These are phyloP conservation scores for Myiozetetes cayanensis DNA, from an alignment of 2,113 vertebrate genomes.

Conservation along the genomic window DNA sequence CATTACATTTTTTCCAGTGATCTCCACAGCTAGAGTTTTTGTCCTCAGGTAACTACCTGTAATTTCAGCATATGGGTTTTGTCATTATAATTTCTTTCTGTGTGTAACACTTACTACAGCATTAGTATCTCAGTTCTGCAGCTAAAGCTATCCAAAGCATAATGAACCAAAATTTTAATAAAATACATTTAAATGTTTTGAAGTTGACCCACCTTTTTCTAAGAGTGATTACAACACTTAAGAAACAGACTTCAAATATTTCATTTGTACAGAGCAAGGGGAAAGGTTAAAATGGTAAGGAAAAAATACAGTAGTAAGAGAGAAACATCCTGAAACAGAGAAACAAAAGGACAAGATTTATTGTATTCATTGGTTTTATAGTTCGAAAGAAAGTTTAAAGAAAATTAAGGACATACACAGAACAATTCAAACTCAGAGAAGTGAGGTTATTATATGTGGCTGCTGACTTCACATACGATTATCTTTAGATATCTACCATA, in stretches of 20 bases:
- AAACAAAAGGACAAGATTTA: neutral
- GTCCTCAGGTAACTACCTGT: neutral
- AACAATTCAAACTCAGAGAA: neutral
- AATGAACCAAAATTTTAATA: neutral
- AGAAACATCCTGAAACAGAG: neutral
- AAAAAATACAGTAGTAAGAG: neutral
- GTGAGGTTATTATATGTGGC: neutral
- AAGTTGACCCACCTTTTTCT: neutral
- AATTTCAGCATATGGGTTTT: neutral
- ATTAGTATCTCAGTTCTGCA: neutral
- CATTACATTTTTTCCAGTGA: neutral
- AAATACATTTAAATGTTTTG: neutral
- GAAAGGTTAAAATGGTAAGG: neutral
- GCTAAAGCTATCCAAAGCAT: neutral
- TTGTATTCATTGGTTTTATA: neutral
- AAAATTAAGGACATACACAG: neutral
- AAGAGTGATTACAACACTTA: neutral
- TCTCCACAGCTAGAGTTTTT: neutral
- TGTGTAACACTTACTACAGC: neutral
- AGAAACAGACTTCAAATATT: neutral
- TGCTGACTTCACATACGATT: neutral
- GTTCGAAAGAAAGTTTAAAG: neutral
- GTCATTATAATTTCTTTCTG: neutral
- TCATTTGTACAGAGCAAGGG: neutral
- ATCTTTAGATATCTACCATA: neutral